A percentile compares a stretch with the other conserved stretches of the same genome.
These are phyloP conservation scores for mouse (Mus musculus) DNA, from an alignment of 2,113 vertebrate species.

Conservation along the genomic window GRCm39 chr14:29149501-29150000, in stretches of 20 bases:
- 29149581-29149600: not conserved
- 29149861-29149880: not conserved
- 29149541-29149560: not conserved
- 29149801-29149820: not conserved
- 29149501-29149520: not conserved
- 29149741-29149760: not conserved
- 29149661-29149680: not conserved
- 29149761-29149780: not conserved
- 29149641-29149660: not conserved
- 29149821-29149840: not conserved
- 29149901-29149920: not conserved
- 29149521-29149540: not conserved
- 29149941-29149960: too few species aligned
- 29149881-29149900: not conserved
- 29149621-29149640: not conserved
- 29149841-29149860: not conserved
- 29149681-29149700: not conserved
- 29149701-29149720: not conserved
- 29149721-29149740: not conserved
- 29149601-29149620: not conserved
- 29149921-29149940: too few species aligned
- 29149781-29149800: constrained; percentile 18
- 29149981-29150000: not conserved
- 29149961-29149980: not conserved
- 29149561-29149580: not conserved